Base-by-base conservation (phyloP, 2,113 vertebrate species). In the Hypocryptadius cinnamomeus region DNA sequence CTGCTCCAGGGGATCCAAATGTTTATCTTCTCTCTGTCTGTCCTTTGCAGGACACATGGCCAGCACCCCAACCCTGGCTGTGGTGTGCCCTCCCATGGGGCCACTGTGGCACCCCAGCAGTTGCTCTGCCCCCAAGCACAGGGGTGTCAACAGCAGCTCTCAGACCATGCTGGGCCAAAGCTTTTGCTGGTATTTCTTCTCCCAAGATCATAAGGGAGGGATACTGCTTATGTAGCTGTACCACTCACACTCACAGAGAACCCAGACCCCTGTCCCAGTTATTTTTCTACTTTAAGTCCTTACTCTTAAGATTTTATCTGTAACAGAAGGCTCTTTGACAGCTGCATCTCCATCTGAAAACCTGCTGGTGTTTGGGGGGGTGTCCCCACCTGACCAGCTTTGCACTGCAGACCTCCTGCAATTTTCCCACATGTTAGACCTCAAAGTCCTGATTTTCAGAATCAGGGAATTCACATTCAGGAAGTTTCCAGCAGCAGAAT, bases 381-480 rank as follows among this genome's bases (percentile, higher is more conserved):
- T 91, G 94, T 92, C 94, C 96, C 90, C 61, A 93, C 71, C 95
- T 90, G 85, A 94, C 89, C 90, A 84, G 94, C 87, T 91, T 93
- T 95, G 82, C 82, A 23, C 90, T 42, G 82, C 61, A 50, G 91
- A 81, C 91, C 90, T 78, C 96, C 91, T 74, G 85, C 76, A 6
- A 83, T 88, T 90, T 92, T 94, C 69, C 93, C 95, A 94, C 94
- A 92, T 94, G 87, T 91, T 87, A 63, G 74, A 88, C 48, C 90
- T 80, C 85, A 13, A 48, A 78, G 72, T 20, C 82, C 92, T 81
- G 89, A 64, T 83, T 83, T 83, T 89, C 50, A 80, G 54, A 88
- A 73, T 23, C 82, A 47, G 77, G 69, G 85, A 85, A 71, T 87
- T 65, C 1, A 1, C 85, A 78, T 64, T 92, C 77, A 78, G 90